Conservation (phyloP, 2,113 vertebrate species). For the Abramis brama region DNA sequence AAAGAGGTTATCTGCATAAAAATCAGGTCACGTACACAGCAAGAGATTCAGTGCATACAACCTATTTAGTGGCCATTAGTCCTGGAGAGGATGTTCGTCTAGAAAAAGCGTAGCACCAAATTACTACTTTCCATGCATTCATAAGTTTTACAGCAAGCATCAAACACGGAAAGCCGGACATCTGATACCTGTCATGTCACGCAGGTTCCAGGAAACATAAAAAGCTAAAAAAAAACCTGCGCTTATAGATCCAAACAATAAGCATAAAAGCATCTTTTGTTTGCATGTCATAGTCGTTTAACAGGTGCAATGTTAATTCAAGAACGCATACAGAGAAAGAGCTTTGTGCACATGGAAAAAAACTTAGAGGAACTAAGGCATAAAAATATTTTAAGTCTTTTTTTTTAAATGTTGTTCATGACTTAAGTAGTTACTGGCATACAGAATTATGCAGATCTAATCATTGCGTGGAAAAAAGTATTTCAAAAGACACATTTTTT, state of each 20-base stretch:
- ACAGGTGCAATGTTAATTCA: neutral
- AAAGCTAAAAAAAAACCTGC: neutral
- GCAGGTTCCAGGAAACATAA: neutral
- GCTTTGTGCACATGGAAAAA: no score
- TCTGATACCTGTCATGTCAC: neutral
- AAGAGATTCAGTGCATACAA: neutral
- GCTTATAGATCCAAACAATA: neutral
- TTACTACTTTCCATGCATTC: neutral
- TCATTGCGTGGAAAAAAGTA: no score
- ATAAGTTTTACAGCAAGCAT: neutral
- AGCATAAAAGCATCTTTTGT: neutral
- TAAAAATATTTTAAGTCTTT: neutral
- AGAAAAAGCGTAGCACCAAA: neutral
- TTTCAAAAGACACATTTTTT: no score
- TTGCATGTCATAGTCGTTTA: neutral
- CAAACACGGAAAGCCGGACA: neutral
- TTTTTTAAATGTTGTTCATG: no score
- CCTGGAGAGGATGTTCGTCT: neutral
- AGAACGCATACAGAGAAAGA: neutral
- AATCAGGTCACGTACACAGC: constrained; percentile 61
- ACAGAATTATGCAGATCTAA: neutral
- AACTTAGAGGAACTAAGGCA: neutral
- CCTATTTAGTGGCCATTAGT: constrained; percentile 16
- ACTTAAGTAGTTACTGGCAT: neutral
- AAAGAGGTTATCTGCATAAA: constrained; percentile 67